Evolutionary conservation across 2,113 vertebrate genomes (phyloP).

Genomic region (Euleptes europaea): DNA sequence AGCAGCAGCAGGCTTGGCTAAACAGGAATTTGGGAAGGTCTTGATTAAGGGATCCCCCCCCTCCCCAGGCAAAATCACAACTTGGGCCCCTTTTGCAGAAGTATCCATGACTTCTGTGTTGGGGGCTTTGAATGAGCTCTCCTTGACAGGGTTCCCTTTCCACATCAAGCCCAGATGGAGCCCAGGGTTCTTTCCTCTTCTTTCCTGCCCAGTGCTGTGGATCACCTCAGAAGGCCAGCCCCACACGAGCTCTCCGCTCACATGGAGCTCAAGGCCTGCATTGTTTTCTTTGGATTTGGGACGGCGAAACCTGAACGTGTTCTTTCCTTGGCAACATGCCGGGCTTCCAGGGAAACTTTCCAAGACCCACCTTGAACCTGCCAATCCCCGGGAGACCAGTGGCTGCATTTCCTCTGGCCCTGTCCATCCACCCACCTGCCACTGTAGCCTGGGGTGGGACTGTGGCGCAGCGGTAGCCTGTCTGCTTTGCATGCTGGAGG

Average conservation of each 20-base stretch:
- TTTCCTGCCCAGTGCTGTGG: neutral
- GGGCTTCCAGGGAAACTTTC: constrained; percentile 70
- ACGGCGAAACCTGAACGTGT: constrained; percentile 74
- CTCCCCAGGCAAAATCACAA: neutral
- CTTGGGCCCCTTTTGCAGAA: neutral
- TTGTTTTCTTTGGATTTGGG: constrained; percentile 26
- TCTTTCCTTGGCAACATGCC: constrained; percentile 74
- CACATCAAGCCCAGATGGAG: neutral
- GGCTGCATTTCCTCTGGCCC: neutral
- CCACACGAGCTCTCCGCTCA: neutral
- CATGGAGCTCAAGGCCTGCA: neutral
- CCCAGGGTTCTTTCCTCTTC: neutral
- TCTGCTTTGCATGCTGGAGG: too few species aligned
- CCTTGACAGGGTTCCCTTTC: constrained; percentile 27
- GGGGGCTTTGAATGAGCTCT: constrained; percentile 2
- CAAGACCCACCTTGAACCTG: constrained; percentile 51
- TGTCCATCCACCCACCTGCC: neutral
- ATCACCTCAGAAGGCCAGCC: neutral
- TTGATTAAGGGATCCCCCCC: neutral
- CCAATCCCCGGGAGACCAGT: neutral
- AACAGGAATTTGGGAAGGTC: neutral
- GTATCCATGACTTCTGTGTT: constrained; percentile 18
- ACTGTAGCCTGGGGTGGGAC: too few species aligned
- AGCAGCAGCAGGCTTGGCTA: constrained; percentile 34
- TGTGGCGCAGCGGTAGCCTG: too few species aligned